A percentile compares a stretch with the other conserved stretches of the same genome.
Evolutionary conservation across 2,797 vertebrate species (phyloP).

Genomic region (Cyclopterus lumpus): DNA sequence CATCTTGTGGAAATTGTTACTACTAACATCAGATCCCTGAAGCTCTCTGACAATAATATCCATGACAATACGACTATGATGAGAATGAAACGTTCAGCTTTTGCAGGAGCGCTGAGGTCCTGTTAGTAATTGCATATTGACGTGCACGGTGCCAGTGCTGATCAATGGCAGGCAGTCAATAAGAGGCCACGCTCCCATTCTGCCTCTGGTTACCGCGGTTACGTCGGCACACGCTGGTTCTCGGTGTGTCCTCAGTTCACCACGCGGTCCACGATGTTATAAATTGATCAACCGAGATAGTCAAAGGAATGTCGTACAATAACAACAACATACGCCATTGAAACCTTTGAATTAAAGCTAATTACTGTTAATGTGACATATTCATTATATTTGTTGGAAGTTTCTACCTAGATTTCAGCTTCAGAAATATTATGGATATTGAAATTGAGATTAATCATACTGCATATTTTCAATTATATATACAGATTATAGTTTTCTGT

Average conservation of each 20-base stretch:
- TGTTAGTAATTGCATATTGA: background rate
- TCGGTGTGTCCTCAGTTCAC: background rate
- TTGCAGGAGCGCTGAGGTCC: background rate
- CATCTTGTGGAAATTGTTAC: background rate
- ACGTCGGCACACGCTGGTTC: background rate
- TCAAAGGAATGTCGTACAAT: background rate
- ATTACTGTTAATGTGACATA: background rate
- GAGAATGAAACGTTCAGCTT: background rate
- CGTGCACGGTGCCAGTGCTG: background rate
- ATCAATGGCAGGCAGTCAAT: conserved; percentile 35
- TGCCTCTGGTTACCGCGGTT: background rate
- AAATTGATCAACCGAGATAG: background rate
- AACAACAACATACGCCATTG: background rate
- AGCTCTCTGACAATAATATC: background rate
- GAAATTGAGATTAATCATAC: background rate
- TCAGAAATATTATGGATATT: background rate
- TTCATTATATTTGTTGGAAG: background rate
- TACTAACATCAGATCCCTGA: background rate
- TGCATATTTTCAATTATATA: background rate
- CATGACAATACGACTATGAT: background rate
- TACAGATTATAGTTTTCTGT: background rate
- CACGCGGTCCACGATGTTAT: background rate
- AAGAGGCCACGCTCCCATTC: background rate
- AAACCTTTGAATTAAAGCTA: background rate
- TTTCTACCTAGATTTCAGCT: conserved; percentile 4